These are phyloP conservation scores for Leucosticte australis DNA, from an alignment of 2,113 vertebrate genomes.

Conservation along the genomic window DNA sequence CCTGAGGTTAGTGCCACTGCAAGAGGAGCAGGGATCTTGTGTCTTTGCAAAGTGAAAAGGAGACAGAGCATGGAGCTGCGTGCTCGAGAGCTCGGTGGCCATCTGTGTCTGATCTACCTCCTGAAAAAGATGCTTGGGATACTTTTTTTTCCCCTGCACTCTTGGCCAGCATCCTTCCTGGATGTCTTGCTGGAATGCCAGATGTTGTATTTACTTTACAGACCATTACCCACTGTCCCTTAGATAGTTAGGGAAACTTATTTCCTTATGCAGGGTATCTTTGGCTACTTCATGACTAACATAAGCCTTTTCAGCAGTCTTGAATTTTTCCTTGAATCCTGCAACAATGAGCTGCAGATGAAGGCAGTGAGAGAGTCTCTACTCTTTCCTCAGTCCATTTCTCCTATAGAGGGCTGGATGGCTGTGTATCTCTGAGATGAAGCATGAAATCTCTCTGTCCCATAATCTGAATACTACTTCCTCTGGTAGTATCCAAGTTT, in stretches of 20 bases:
- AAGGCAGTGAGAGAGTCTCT: not conserved
- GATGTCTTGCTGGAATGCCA: not conserved
- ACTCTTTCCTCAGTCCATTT: not conserved
- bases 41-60: not conserved
- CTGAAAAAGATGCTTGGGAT: not conserved
- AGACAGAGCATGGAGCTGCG: fast-evolving
- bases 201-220: not conserved
- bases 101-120: not conserved
- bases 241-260: not conserved
- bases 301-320: not conserved
- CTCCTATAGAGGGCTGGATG: not conserved
- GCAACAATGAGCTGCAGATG: not conserved
- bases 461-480: not conserved
- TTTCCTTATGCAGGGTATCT: not conserved
- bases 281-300: not conserved
- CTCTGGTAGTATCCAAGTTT: not conserved
- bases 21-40: not conserved
- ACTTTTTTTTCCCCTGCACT: not conserved
- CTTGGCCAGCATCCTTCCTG: not conserved
- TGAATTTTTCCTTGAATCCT: not conserved
- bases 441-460: not conserved
- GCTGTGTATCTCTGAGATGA: not conserved
- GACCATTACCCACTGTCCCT: not conserved
- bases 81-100: not conserved
- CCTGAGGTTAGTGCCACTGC: not conserved